A percentile compares a stretch with the other conserved stretches of the same genome.
Conservation (phyloP, 2,113 vertebrate species). For the Oenanthe melanoleuca region DNA sequence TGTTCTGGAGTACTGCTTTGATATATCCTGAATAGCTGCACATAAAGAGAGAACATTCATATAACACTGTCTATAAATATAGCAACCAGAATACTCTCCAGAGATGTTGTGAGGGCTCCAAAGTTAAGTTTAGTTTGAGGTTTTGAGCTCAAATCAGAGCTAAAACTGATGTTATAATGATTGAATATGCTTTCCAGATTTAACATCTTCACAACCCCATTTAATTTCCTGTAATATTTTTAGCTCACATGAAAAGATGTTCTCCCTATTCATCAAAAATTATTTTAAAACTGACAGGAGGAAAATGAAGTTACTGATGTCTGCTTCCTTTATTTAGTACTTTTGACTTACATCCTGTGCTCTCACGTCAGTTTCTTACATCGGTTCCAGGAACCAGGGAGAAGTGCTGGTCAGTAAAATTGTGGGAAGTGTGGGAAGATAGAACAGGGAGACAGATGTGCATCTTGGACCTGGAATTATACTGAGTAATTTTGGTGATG, state of each 20-base stretch:
- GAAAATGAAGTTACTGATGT: conserved; percentile 12
- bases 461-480: background rate
- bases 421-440: background rate
- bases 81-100: background rate
- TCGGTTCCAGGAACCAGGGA: background rate
- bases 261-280: conserved; percentile 57
- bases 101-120: conserved; percentile 17
- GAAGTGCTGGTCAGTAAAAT: background rate
- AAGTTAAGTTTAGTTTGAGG: conserved; percentile 45
- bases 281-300: conserved; percentile 34
- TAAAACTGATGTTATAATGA: conserved; percentile 49
- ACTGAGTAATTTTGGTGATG: background rate
- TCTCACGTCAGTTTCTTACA: background rate
- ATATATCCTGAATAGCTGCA: conserved; percentile 5
- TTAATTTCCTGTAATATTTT: conserved; percentile 69
- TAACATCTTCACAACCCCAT: conserved; percentile 41
- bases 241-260: conserved; percentile 44
- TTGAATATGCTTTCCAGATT: conserved; percentile 37
- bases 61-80: conserved; percentile 10
- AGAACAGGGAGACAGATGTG: background rate
- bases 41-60: conserved; percentile 14
- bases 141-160: conserved; percentile 43
- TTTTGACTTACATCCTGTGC: background rate
- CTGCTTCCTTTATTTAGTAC: conserved; percentile 25
- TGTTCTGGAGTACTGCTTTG: conserved; percentile 8